These are phyloP conservation scores for Felis catus DNA, from an alignment of 2,113 vertebrate genomes.

Conservation along the genomic window F.catus_Fca126_mat1.0 CM031412.1:159786001-159786500, in stretches of 20 bases:
- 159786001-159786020: neutral
- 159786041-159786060: neutral
- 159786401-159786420: neutral
- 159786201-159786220: neutral
- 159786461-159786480: neutral
- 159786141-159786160: neutral
- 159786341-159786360: neutral
- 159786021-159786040: neutral
- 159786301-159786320: neutral
- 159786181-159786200: neutral
- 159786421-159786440: neutral
- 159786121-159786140: neutral
- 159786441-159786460: neutral
- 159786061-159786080: neutral
- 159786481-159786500: neutral
- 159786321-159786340: neutral
- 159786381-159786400: neutral
- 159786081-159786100: neutral
- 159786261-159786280: neutral
- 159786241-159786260: neutral
- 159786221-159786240: neutral
- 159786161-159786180: neutral
- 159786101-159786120: neutral
- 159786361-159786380: neutral
- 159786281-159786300: neutral